phyloP scores from a whole-genome alignment of 23 tunicate genomes.

The Ciona savignyi region DNA sequence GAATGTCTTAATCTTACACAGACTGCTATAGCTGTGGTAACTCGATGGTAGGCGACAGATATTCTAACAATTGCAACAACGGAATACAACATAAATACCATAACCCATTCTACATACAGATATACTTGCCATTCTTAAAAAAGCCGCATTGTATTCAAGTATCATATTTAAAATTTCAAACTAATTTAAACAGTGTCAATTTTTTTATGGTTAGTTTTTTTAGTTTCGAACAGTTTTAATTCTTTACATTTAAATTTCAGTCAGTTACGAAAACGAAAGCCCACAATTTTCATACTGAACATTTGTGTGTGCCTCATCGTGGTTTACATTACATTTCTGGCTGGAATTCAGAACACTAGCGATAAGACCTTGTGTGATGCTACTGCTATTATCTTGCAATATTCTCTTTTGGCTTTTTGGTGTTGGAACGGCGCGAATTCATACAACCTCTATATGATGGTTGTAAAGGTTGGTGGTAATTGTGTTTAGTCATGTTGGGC shows the following conservation, averaged over 20 bases:
- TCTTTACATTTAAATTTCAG: conserved; percentile 25
- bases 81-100: no score
- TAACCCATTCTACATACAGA: no score
- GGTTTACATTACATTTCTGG: conserved; percentile 28
- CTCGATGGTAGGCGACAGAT: no score
- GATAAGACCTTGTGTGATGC: conserved; percentile 21
- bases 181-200: no score
- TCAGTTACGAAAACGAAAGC: conserved; percentile 20
- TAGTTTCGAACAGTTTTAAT: conserved; percentile 15
- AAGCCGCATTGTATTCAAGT: no score
- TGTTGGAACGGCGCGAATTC: conserved; percentile 59
- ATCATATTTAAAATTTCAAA: no score
- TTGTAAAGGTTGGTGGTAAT: conserved; percentile 29
- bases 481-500: no score
- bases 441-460: conserved; percentile 27
- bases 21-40: no score
- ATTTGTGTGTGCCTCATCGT: conserved; percentile 33
- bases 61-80: no score
- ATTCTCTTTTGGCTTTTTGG: conserved; percentile 31
- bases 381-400: conserved; percentile 39
- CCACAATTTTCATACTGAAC: conserved; percentile 39
- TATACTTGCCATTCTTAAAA: no score
- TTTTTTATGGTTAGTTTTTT: not conserved
- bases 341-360: conserved; percentile 23
- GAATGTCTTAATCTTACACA: no score